Conservation (phyloP, 1,140 invertebrate species). For the Drosophila nigromelanica region DNA sequence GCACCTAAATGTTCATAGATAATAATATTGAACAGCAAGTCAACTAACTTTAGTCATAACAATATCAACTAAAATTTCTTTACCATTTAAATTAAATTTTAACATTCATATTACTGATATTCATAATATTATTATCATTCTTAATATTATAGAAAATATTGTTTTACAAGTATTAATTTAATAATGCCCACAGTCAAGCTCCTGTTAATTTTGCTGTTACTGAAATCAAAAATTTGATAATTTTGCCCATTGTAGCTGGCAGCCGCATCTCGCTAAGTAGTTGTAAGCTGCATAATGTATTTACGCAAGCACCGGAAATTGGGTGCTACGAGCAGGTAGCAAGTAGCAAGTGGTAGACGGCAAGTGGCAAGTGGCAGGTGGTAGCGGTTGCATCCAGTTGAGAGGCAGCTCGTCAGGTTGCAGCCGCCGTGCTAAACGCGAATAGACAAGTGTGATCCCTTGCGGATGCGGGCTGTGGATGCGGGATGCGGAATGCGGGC, state of each 20-base stretch:
- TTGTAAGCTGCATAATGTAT: constrained; percentile 82
- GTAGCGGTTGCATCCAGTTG: constrained; percentile 6
- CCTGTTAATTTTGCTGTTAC: not conserved
- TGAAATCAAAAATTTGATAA: not conserved
- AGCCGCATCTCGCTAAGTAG: constrained; percentile 64
- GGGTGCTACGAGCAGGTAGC: constrained; percentile 59
- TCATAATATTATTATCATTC: too few species aligned
- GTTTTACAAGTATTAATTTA: too few species aligned
- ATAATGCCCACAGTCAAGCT: too few species aligned
- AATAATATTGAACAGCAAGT: not conserved
- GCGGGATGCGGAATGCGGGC: constrained; percentile 8
- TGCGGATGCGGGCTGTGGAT: constrained; percentile 38
- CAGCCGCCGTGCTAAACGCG: constrained; percentile 67
- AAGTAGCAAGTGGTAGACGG: not conserved
- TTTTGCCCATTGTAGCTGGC: constrained; percentile 17
- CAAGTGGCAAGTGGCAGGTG: too few species aligned
- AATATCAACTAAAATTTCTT: not conserved
- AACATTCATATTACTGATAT: too few species aligned
- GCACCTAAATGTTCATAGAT: too few species aligned
- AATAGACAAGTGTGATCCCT: constrained; percentile 74
- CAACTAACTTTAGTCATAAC: not conserved
- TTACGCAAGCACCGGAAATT: constrained; percentile 80
- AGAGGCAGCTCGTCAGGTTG: constrained; percentile 41
- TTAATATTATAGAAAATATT: too few species aligned
- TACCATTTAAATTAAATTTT: not conserved